Evolutionary conservation across 2,113 vertebrate genomes (phyloP).

Genomic region (Anarhynchus alexandrinus): DNA sequence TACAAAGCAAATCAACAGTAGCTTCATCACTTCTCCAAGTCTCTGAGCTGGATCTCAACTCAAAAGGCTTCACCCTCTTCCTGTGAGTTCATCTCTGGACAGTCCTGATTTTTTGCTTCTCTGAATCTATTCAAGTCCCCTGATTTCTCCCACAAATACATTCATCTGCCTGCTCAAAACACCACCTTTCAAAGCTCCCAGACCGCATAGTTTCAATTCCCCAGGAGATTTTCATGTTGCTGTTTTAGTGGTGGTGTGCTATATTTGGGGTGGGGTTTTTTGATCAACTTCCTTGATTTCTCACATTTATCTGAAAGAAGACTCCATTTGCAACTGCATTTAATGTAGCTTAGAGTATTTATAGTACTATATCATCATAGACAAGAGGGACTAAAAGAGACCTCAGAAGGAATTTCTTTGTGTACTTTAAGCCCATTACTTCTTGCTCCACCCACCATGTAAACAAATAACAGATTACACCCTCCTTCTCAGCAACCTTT

Average conservation of each 20-base stretch:
- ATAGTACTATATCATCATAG: not conserved
- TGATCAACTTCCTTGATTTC: not conserved
- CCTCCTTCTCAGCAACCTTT: not conserved
- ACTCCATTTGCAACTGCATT: not conserved
- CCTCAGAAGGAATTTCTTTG: not conserved
- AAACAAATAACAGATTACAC: not conserved
- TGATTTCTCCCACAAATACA: not conserved
- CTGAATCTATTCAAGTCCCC: not conserved
- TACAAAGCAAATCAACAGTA: not conserved
- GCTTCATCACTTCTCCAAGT: not conserved
- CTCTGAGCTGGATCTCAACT: not conserved
- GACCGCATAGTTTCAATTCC: not conserved
- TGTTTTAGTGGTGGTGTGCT: not conserved
- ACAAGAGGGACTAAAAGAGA: not conserved
- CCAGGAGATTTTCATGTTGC: not conserved
- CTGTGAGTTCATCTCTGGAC: not conserved
- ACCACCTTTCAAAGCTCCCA: not conserved
- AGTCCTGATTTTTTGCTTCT: not conserved
- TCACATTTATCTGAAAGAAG: not conserved
- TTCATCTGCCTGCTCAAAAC: not conserved
- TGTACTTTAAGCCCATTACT: not conserved
- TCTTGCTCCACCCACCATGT: not conserved
- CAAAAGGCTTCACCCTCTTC: not conserved
- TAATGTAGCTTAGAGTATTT: not conserved
- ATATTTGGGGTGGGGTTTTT: not conserved